These are phyloP conservation scores for Labeo calbasu DNA, from an alignment of 2,797 vertebrate species.

Conservation along the genomic window DNA sequence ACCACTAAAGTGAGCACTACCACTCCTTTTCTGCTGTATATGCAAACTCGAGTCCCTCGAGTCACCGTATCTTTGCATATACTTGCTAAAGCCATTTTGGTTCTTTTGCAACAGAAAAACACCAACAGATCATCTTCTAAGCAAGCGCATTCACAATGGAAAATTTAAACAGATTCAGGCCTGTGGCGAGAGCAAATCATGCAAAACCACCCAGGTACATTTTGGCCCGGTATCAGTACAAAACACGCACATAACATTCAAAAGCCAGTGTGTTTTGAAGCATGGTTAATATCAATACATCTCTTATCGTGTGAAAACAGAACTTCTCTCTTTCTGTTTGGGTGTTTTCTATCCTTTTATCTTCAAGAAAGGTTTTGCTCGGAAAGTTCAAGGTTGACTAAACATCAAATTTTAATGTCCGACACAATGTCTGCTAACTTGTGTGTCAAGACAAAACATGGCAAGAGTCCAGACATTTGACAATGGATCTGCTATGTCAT, in stretches of 20 bases:
- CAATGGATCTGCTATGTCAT: not conserved
- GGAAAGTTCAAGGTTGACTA: not conserved
- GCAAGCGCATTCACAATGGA: not conserved
- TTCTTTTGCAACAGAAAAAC: not conserved
- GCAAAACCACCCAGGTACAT: not conserved
- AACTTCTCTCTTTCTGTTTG: constrained; percentile 11
- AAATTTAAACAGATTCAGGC: not conserved
- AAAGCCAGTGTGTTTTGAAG: constrained; percentile 20
- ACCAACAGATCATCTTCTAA: not conserved
- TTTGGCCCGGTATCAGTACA: not conserved
- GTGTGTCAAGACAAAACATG: not conserved
- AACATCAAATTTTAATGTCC: not conserved
- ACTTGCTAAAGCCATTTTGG: not conserved
- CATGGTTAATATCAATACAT: constrained; percentile 25
- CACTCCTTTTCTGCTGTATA: not conserved
- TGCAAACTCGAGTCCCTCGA: not conserved
- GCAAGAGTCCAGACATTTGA: not conserved
- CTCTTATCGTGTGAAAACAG: constrained; percentile 43
- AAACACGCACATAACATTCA: not conserved
- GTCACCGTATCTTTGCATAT: not conserved
- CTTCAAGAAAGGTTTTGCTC: constrained; percentile 1
- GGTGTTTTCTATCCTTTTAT: constrained; percentile 6
- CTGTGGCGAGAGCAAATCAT: not conserved
- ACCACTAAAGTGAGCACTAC: not conserved
- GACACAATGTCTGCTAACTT: not conserved